These are phyloP conservation scores for Copidosoma floridanum DNA, from an alignment of 1,140 invertebrate genomes.

Conservation along the genomic window DNA sequence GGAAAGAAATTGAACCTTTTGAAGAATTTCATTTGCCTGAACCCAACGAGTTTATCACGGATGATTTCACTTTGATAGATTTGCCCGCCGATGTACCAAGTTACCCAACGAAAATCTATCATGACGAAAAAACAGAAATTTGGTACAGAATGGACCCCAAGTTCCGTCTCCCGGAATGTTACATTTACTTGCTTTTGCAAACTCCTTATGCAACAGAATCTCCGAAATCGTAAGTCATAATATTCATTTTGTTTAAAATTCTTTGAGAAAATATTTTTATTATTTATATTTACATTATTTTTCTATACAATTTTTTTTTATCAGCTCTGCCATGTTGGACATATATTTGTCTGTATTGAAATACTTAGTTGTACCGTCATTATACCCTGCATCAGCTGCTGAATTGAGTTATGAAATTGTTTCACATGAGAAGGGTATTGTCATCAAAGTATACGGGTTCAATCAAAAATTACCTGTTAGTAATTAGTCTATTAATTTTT, in stretches of 20 bases:
- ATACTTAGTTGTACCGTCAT: conserved; percentile 67
- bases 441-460: conserved; percentile 70
- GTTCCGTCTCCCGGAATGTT: conserved; percentile 79
- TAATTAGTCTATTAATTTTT: too few relatives aligned
- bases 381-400: conserved; percentile 76
- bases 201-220: conserved; percentile 63
- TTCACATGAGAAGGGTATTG: conserved; percentile 67
- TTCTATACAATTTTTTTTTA: not conserved
- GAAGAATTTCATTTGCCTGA: conserved; percentile 68
- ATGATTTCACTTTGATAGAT: conserved; percentile 74
- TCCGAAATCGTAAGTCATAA: conserved; percentile 64
- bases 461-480: conserved; percentile 70
- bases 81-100: too few relatives aligned
- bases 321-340: conserved; percentile 61
- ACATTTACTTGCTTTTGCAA: conserved; percentile 72
- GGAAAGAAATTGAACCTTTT: conserved; percentile 59
- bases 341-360: conserved; percentile 62
- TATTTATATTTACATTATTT: not conserved
- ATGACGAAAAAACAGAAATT: conserved; percentile 65
- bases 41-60: conserved; percentile 77
- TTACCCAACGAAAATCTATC: conserved; percentile 66
- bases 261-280: conserved; percentile 30
- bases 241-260: too few relatives aligned
- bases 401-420: too few relatives aligned
- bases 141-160: conserved; percentile 87